Evolutionary conservation across 2,113 vertebrate species (phyloP), one percentile per base, ranked within the genome.

Genomic region (Oncorhynchus kisutch): DNA sequence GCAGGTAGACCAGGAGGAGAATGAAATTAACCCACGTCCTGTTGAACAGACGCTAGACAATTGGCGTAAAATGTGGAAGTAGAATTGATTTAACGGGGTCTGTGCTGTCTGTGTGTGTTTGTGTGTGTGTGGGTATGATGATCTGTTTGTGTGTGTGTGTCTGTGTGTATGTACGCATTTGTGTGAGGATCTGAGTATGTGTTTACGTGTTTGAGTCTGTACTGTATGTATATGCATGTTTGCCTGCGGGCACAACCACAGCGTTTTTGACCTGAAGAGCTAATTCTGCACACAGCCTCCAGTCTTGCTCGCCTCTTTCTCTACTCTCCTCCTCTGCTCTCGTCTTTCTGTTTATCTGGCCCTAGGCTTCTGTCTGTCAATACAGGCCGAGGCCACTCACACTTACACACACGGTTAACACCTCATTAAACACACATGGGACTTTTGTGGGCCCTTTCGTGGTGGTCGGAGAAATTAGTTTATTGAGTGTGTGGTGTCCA

Each of bases 11-110:
- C 73, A 22, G 9, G 78, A 82, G 73, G 76, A 70, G 73, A 78
- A 75, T 81, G 72, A 73, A 88, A 91, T 90, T 87, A 86, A 82
- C 82, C 73, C 70, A 25, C 66, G 67, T 78, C 81, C 76, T 82
- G 81, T 81, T 22, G 18, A 85, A 85, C 91, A 85, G 83, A 78
- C 81, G 81, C 71, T 70, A 72, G 79, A 87, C 88, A 83, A 90
- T 86, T 81, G 84, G 82, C 57, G 45, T 85, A 83, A 92, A 90
- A 90, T 88, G 78, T 51, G 65, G 71, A 77, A 27, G 68, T 9
- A 3, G 74, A 75, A 29, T 87, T 85, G 70, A 76, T 90, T 90
- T 88, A 91, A 82, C 74, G 74, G 76, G 88, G 90, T 90, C 87
- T 85, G 69, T 76, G 5, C 73, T 67, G 72, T 34, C 62, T 71